phyloP scores from a whole-genome alignment of 2,888 invertebrate species.

The Silvanus unidentatus region DNA sequence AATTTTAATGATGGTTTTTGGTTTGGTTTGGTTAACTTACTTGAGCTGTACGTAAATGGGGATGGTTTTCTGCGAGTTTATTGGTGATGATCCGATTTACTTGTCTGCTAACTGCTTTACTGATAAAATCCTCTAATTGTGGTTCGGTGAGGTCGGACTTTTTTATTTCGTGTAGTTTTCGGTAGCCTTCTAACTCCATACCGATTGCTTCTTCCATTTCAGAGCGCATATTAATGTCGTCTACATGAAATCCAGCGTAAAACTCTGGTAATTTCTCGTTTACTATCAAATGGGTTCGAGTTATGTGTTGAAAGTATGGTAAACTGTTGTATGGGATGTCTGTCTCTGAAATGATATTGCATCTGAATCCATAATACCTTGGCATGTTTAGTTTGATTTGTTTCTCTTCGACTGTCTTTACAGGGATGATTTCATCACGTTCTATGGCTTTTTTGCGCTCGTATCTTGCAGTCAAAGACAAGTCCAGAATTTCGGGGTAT shows the following conservation, averaged over 20 bases:
- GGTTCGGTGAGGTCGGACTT: constrained; percentile 30
- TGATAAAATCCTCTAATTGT: constrained; percentile 46
- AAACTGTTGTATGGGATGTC: constrained; percentile 62
- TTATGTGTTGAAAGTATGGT: constrained; percentile 66
- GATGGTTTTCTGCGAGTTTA: constrained; percentile 52
- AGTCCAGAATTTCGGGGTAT: constrained; percentile 62
- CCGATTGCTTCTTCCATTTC: constrained; percentile 59
- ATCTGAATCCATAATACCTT: constrained; percentile 71
- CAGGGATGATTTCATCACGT: constrained; percentile 55
- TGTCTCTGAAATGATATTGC: constrained; percentile 57
- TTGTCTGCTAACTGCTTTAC: constrained; percentile 56
- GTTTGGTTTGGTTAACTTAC: constrained; percentile 37
- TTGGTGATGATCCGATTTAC: constrained; percentile 64
- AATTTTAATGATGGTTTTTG: neutral
- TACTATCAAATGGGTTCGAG: constrained; percentile 67
- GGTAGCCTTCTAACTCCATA: constrained; percentile 55
- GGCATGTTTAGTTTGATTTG: constrained; percentile 78
- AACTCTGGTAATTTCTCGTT: constrained; percentile 55
- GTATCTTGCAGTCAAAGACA: constrained; percentile 49
- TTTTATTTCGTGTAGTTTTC: constrained; percentile 46
- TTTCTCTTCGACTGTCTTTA: constrained; percentile 78
- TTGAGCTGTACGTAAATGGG: constrained; percentile 60
- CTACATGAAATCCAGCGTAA: constrained; percentile 48
- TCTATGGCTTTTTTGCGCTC: constrained; percentile 45
- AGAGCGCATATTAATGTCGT: constrained; percentile 49